Evolutionary conservation across 2,113 vertebrate genomes (phyloP).

Genomic region (Semnornis frantzii): DNA sequence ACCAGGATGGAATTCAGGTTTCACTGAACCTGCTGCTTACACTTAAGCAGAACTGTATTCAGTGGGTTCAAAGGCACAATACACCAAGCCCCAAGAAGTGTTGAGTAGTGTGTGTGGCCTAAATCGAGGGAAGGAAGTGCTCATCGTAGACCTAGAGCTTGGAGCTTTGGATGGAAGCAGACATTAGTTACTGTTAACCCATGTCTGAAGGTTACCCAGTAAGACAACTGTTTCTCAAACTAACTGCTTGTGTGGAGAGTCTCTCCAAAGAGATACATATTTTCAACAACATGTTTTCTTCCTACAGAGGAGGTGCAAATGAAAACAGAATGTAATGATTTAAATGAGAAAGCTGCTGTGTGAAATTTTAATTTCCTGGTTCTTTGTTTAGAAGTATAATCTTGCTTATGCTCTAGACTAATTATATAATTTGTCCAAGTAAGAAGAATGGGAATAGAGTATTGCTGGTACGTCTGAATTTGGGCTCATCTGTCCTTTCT

Average conservation of each 20-base stretch:
- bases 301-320: constrained; percentile 2
- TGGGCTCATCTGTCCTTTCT: neutral
- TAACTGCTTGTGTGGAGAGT: neutral
- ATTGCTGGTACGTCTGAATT: neutral
- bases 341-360: neutral
- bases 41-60: neutral
- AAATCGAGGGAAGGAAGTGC: neutral
- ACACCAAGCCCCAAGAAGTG: neutral
- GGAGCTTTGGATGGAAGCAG: neutral
- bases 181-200: neutral
- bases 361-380: neutral
- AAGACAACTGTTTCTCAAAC: neutral
- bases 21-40: neutral
- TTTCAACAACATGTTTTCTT: neutral
- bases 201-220: neutral
- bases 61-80: neutral
- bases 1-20: neutral
- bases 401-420: neutral
- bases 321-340: constrained; percentile 12
- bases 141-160: neutral
- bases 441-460: neutral
- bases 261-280: neutral
- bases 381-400: neutral
- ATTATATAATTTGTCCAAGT: neutral
- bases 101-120: neutral